Evolutionary conservation across 2,797 vertebrate genomes (phyloP).

Genomic region (Spondyliosoma cantharus): DNA sequence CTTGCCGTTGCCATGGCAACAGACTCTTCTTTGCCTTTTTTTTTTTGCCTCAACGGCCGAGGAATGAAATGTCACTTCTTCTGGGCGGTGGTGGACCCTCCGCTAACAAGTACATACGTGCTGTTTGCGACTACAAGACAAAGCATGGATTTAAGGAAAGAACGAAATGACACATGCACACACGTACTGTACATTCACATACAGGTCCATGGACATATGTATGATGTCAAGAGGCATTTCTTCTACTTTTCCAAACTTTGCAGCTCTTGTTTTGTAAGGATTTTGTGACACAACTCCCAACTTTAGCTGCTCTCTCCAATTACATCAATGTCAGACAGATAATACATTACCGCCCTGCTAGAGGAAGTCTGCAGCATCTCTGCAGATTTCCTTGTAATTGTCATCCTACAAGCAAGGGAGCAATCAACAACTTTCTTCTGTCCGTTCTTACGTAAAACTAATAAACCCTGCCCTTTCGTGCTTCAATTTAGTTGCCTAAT

Average conservation of each 20-base stretch:
- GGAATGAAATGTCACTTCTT: constrained; percentile 74
- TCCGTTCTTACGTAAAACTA: not conserved
- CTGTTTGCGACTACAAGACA: constrained; percentile 5
- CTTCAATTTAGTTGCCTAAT: constrained; percentile 26
- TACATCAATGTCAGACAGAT: constrained; percentile 30
- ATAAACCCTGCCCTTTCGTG: constrained; percentile 4
- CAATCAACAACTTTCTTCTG: constrained; percentile 1
- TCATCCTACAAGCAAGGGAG: not conserved
- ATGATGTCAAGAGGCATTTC: not conserved
- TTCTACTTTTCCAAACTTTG: not conserved
- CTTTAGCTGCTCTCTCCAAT: constrained; percentile 6
- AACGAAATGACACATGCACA: not conserved
- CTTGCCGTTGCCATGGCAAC: constrained; percentile 81
- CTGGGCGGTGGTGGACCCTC: constrained; percentile 41
- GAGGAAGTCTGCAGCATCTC: constrained; percentile 20
- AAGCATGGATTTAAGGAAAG: not conserved
- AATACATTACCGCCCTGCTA: not conserved
- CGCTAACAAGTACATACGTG: constrained; percentile 8
- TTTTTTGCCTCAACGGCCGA: constrained; percentile 45
- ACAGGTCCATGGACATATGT: not conserved
- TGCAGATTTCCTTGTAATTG: constrained; percentile 10
- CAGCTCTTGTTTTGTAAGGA: not conserved
- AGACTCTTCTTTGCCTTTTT: constrained; percentile 39
- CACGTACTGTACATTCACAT: not conserved
- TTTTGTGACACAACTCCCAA: not conserved